Evolutionary conservation across 2,113 vertebrate species (phyloP), one percentile per base, ranked within the genome.

Genomic region (Pleuronectes platessa): DNA sequence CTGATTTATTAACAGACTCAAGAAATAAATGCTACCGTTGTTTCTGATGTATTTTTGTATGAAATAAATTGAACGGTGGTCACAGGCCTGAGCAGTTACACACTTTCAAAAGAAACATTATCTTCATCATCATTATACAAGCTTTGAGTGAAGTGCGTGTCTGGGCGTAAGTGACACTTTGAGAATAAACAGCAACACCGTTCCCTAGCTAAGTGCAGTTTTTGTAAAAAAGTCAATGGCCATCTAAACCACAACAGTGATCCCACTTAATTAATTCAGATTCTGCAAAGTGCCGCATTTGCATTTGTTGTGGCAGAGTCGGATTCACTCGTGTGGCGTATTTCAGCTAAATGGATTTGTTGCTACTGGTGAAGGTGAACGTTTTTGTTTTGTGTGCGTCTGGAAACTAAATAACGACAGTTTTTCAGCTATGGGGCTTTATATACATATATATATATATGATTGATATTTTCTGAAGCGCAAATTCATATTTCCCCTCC

Each of bases 391-490:
- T 81, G 54, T 51, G 7, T 45, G 27, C 64, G 21, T 68, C 63
- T 68, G 21, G 40, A 79, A 60, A 74, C 61, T 17, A 75, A 76
- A 84, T 82, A 80, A 75, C 56, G n/a, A 69, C 73, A 68, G 59
- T 47, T 55, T 53, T 83, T 81, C 61, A 59, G 69, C 81, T 74
- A 78, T 73, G 71, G 82, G 64, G 61, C 71, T 54, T 6, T 31
- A 31, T 31, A 31, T 31, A 31, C 6, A 31, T 27, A 27, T 7
- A 31, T 27, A 27, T 7, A 31, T 71, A 14, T 68, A 59, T 86
- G 81, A 85, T 91, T 81, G 72, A 88, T 91, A 85, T 78, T 82
- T 90, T 87, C 70, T 59, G 49, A 61, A 45, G 40, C 10, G 1
- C 69, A 70, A 56, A 81, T 80, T 87, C 71, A 87, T 84, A 88